Conservation (phyloP, 2,888 invertebrate genomes). For the Tiliacea aurago region DNA sequence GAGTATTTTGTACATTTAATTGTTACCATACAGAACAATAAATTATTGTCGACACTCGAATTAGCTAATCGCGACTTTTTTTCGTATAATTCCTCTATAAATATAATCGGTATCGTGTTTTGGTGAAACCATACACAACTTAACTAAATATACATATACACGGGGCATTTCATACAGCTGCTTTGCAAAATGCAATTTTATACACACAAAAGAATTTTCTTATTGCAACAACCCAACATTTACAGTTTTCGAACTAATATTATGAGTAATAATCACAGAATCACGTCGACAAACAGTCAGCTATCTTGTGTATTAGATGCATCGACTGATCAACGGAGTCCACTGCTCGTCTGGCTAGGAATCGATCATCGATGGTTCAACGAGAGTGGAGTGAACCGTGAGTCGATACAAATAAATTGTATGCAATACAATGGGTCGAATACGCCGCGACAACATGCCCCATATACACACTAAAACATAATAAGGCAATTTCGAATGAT, state of each 20-base stretch:
- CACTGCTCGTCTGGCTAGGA: slow-evolving; percentile 13
- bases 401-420: slow-evolving; percentile 39
- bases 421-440: slow-evolving; percentile 51
- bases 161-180: slow-evolving; percentile 79
- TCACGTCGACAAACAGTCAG: slow-evolving; percentile 65
- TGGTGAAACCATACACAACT: slow-evolving; percentile 73
- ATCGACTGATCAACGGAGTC: slow-evolving; percentile 19
- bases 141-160: slow-evolving; percentile 81
- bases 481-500: slow-evolving; percentile 76
- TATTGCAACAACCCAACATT: slow-evolving; percentile 90
- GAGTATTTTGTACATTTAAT: slow-evolving; percentile 70
- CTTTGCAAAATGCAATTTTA: slow-evolving; percentile 81
- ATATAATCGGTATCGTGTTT: slow-evolving; percentile 59
- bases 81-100: slow-evolving; percentile 63
- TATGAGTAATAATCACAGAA: slow-evolving; percentile 80
- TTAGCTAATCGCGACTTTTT: slow-evolving; percentile 57
- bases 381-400: slow-evolving; percentile 5
- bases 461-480: slow-evolving; percentile 77
- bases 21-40: slow-evolving; percentile 64
- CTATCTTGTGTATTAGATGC: slow-evolving; percentile 41
- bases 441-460: slow-evolving; percentile 73
- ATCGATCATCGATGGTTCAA: slow-evolving; percentile 19
- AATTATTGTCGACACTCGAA: slow-evolving; percentile 69
- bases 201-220: slow-evolving; percentile 81
- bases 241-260: slow-evolving; percentile 79